phyloP scores from a whole-genome alignment of 2,888 invertebrate genomes.

The Hirtodrosophila cameraria region DNA sequence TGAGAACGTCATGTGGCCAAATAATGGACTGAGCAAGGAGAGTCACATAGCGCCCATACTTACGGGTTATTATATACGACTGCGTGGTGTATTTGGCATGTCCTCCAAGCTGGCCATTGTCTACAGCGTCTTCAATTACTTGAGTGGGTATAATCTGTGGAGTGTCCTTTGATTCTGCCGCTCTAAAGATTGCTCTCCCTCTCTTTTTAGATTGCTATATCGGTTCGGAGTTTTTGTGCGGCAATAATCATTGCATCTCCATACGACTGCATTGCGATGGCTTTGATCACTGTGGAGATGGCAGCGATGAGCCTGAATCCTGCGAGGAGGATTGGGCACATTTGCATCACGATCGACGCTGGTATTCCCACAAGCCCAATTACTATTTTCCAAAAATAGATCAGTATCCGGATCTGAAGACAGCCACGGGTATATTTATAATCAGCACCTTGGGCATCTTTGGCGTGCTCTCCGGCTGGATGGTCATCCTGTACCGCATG shows the following conservation, averaged over 20 bases:
- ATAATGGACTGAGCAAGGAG: constrained; percentile 83
- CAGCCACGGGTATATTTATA: constrained; percentile 87
- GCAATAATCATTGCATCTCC: constrained; percentile 89
- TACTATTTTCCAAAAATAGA: constrained; percentile 90
- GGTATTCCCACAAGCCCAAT: constrained; percentile 89
- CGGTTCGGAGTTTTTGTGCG: constrained; percentile 88
- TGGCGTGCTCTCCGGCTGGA: constrained; percentile 87
- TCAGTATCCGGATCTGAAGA: constrained; percentile 87
- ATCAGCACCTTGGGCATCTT: constrained; percentile 87
- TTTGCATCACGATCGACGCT: constrained; percentile 86
- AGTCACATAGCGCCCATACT: constrained; percentile 87
- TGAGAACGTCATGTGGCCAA: constrained; percentile 86
- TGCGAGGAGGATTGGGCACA: constrained; percentile 87
- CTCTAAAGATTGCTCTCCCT: background rate
- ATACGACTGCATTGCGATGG: constrained; percentile 89
- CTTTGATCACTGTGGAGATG: constrained; percentile 91
- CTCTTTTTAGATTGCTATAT: constrained; percentile 87
- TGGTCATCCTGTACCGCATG: constrained; percentile 87
- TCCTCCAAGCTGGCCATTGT: constrained; percentile 88
- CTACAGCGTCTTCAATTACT: constrained; percentile 89
- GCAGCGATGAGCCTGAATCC: constrained; percentile 88
- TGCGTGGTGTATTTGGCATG: constrained; percentile 87
- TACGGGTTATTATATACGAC: constrained; percentile 88
- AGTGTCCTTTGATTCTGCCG: too few relatives aligned
- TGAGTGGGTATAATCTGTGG: constrained; percentile 85